A percentile compares a stretch with the other conserved stretches of the same genome.
phyloP scores from a whole-genome alignment of 2,113 vertebrate species.

The Sakesphorus luctuosus region DNA sequence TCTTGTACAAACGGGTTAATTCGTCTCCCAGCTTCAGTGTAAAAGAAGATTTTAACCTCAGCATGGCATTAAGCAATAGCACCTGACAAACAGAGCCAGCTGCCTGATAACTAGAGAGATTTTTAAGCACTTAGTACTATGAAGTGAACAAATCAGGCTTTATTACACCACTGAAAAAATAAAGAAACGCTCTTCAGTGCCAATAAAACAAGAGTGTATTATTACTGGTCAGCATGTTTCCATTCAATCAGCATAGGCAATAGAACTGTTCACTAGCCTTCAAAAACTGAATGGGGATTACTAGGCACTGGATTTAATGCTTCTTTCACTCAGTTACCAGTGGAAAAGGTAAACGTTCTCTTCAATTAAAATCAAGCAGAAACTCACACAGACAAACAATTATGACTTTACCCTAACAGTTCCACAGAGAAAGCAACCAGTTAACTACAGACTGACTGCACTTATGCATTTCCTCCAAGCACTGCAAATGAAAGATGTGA shows the following conservation, averaged over 20 bases:
- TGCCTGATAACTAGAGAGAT: neutral
- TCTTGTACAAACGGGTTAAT: neutral
- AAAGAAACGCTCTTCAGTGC: neutral
- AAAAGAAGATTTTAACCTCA: neutral
- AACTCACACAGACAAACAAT: neutral
- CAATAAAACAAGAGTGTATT: neutral
- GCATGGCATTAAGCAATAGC: neutral
- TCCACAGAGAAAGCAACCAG: neutral
- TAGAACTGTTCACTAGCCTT: slow-evolving; percentile 15
- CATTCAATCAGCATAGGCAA: neutral
- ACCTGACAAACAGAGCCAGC: neutral
- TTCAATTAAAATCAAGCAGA: slow-evolving; percentile 10
- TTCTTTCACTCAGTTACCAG: neutral
- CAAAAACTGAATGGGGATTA: neutral
- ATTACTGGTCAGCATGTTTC: neutral
- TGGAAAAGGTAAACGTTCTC: neutral
- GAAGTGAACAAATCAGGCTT: slow-evolving; percentile 1
- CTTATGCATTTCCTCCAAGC: neutral
- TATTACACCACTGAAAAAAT: neutral
- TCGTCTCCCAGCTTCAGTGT: neutral
- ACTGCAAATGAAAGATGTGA: neutral
- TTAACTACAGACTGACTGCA: neutral
- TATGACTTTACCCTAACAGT: neutral
- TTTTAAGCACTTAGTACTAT: neutral
- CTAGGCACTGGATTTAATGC: neutral